These are phyloP conservation scores for Antechinus flavipes DNA, from an alignment of 2,113 vertebrate genomes.

Conservation along the genomic window DNA sequence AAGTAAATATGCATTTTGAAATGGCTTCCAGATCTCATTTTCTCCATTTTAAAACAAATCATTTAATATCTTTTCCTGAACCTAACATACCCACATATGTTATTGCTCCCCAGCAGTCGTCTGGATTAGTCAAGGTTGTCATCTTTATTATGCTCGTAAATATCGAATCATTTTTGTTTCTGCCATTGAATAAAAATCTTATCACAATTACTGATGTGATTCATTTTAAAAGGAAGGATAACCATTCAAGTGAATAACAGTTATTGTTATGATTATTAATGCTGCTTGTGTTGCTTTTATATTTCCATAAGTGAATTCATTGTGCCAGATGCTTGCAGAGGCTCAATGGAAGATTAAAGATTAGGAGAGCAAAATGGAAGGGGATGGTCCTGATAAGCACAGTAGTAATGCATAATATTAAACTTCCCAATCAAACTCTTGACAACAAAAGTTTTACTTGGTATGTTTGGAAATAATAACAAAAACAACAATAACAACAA, in stretches of 20 bases:
- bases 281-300: background rate
- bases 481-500: background rate
- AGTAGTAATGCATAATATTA: constrained; percentile 39
- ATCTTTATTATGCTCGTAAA: constrained; percentile 41
- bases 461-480: background rate
- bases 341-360: constrained; percentile 73
- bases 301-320: constrained; percentile 60
- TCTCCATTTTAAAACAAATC: background rate
- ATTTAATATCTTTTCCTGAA: constrained; percentile 37
- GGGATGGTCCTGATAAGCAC: constrained; percentile 17
- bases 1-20: constrained; percentile 49
- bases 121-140: constrained; percentile 15
- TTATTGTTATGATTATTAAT: background rate
- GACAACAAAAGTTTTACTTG: constrained; percentile 34
- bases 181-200: background rate
- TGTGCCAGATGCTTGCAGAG: constrained; percentile 75
- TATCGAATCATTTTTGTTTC: constrained; percentile 24
- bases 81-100: background rate
- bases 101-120: background rate
- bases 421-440: constrained; percentile 51
- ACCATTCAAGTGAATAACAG: background rate
- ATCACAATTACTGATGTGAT: constrained; percentile 21
- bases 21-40: background rate
- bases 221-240: constrained; percentile 56
- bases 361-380: constrained; percentile 52